Evolutionary conservation across 1,140 invertebrate genomes (phyloP), one percentile per base, ranked within the genome.

Genomic region (Octopus bimaculoides): DNA sequence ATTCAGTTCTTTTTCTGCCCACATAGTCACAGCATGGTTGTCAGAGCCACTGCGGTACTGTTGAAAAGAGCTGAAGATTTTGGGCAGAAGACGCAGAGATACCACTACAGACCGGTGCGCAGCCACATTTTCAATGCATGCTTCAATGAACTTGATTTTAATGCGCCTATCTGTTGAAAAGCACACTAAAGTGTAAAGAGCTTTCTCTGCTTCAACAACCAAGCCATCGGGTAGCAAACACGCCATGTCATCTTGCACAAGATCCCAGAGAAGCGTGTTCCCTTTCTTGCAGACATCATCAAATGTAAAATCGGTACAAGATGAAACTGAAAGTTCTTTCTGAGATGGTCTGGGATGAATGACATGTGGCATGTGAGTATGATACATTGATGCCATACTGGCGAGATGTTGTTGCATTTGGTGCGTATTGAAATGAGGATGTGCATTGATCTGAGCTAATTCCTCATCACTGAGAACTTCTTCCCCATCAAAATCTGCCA

Each of bases 401-500:
- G 85, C 86, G 10, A 91, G 81, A 77, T 90, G 90, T 69, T 88
- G 90, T 52, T 89, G 88, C 81, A 90, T 84, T 61, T 87, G 85
- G 56, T 90, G 87, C 55, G 77, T 78, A 79, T 84, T 84, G 78
- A 82, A 88, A 17, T 85, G 84, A 10, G 84, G 81, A 78, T 87
- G 84, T 52, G 87, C 87, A 82, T 88, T 88, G 12, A 96, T 91
- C 82, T 95, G 93, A 0, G 94, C 94, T 17, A 97, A 89, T 89
- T 97, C 96, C 84, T 97, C 96, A 79, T 90, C 88, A 81, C 87
- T 97, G 94, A 89, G 94, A 94, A 52, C 93, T 56, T 97, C 95
- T 86, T 98, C 96, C 52, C 96, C 96, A 84, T 97, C 96, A 86
- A 98, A 96, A 89, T 97, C 96, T 0, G 95, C 96, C 93, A 97